Evolutionary conservation across 2,888 invertebrate species (phyloP).

Genomic region (Pyrrhia umbra): DNA sequence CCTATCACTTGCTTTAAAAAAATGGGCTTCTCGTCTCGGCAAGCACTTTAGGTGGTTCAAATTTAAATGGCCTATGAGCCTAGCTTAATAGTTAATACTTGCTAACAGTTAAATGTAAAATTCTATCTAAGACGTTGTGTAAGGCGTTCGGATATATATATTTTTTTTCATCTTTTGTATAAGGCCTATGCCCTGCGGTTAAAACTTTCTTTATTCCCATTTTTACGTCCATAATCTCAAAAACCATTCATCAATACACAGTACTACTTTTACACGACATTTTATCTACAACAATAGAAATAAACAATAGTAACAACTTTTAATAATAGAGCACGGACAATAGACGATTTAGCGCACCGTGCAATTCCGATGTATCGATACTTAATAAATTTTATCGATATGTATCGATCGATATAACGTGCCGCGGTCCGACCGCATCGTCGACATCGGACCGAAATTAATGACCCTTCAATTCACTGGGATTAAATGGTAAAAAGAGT

Average conservation of each 20-base stretch:
- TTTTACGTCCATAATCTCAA: background rate
- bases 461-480: conserved; percentile 47
- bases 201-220: background rate
- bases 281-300: conserved; percentile 50
- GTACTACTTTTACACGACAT: conserved; percentile 29
- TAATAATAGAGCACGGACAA: conserved; percentile 55
- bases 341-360: conserved; percentile 44
- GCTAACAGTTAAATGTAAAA: background rate
- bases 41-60: background rate
- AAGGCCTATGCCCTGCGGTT: background rate
- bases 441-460: conserved; percentile 54
- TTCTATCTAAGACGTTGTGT: no score
- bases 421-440: conserved; percentile 33
- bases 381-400: conserved; percentile 63
- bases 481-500: conserved; percentile 30
- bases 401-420: conserved; percentile 52
- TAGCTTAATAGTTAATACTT: background rate
- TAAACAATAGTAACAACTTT: conserved; percentile 50
- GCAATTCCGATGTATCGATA: conserved; percentile 51
- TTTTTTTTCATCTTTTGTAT: no score
- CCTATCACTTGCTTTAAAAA: conserved; percentile 28
- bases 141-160: no score
- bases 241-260: background rate
- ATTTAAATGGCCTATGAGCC: background rate
- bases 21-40: conserved; percentile 31